phyloP scores from a whole-genome alignment of 2,113 vertebrate species.

The Mormyrus iriodes region DNA sequence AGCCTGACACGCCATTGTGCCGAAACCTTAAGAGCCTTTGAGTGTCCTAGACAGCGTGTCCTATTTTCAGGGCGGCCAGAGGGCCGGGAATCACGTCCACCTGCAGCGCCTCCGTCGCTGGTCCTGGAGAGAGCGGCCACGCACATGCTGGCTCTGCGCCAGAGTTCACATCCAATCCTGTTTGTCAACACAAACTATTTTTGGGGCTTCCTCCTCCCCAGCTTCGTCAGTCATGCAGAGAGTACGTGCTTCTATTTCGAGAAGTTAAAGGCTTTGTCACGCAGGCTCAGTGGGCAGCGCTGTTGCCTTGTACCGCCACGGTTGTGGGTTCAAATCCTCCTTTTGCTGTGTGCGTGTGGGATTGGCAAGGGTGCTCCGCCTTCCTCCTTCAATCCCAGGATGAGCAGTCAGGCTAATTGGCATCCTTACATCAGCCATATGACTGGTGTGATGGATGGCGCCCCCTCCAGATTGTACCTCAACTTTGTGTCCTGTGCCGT shows the following conservation, averaged over 20 bases:
- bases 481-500: neutral
- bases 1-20: neutral
- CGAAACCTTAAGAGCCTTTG: neutral
- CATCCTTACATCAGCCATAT: neutral
- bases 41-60: neutral
- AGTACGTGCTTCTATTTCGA: neutral
- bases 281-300: neutral
- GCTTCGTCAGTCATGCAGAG: slow-evolving; percentile 26
- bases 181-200: slow-evolving; percentile 59
- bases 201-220: slow-evolving; percentile 36
- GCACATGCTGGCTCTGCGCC: neutral
- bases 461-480: neutral
- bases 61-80: neutral
- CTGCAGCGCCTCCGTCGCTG: neutral
- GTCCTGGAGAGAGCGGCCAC: slow-evolving; percentile 36
- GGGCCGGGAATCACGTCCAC: neutral
- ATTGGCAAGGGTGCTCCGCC: neutral
- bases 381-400: neutral
- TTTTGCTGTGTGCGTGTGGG: neutral
- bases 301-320: neutral
- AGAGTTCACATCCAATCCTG: slow-evolving; percentile 38
- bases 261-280: neutral
- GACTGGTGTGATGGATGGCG: neutral
- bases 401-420: neutral
- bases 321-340: neutral